These are phyloP conservation scores for Macropis europaea DNA, from an alignment of 2,888 invertebrate genomes.

Conservation along the genomic window DNA sequence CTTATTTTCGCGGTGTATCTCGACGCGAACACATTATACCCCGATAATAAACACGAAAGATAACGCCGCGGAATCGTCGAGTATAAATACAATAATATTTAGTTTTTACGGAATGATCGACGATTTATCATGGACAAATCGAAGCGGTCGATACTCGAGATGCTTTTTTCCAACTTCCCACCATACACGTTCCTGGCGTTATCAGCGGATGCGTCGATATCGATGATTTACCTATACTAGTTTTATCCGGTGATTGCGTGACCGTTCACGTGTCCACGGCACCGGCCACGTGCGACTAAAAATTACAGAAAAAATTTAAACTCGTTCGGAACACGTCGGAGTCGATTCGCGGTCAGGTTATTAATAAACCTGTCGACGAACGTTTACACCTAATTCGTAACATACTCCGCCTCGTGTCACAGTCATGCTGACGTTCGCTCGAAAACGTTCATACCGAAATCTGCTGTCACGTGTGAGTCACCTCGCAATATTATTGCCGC, in stretches of 20 bases:
- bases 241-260: constrained; percentile 17
- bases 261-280: constrained; percentile 29
- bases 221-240: constrained; percentile 12
- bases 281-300: not conserved
- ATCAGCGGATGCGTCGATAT: constrained; percentile 18
- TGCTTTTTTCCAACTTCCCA: not conserved
- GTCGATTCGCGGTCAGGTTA: no score
- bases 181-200: not conserved
- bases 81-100: constrained; percentile 53
- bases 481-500: constrained; percentile 36
- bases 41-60: constrained; percentile 49
- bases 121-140: constrained; percentile 20
- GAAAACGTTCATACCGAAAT: not conserved
- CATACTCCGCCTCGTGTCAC: no score
- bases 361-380: no score
- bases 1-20: constrained; percentile 38
- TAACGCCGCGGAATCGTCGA: constrained; percentile 21
- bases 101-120: constrained; percentile 44
- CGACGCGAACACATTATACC: constrained; percentile 24
- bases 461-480: constrained; percentile 22
- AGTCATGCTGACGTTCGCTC: not conserved
- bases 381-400: no score
- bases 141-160: not conserved
- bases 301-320: not conserved
- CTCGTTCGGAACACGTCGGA: not conserved